These are phyloP conservation scores for Coremacera marginata DNA, from an alignment of 2,888 invertebrate genomes.

Conservation along the genomic window DNA sequence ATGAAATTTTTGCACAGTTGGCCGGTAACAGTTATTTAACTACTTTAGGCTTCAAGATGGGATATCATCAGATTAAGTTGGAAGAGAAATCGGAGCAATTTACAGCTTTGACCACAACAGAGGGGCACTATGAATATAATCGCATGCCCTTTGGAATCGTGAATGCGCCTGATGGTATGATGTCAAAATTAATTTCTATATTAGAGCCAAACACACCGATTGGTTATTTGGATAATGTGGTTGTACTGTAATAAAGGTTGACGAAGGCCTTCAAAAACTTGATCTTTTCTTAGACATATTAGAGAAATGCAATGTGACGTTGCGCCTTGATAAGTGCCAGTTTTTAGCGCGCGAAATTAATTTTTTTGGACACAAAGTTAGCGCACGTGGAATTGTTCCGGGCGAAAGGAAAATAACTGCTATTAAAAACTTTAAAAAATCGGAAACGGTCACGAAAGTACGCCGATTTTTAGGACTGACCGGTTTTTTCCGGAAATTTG, in stretches of 20 bases:
- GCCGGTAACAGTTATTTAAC: conserved; percentile 23
- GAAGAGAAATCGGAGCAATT: conserved; percentile 15
- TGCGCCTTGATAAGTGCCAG: background rate
- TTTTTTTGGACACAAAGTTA: conserved; percentile 15
- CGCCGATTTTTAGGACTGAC: conserved; percentile 24
- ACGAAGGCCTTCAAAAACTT: background rate
- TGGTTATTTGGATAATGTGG: background rate
- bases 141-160: background rate
- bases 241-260: background rate
- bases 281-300: background rate
- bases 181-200: background rate
- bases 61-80: conserved; percentile 6
- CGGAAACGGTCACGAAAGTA: conserved; percentile 5
- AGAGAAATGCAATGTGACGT: background rate
- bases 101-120: background rate
- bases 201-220: background rate
- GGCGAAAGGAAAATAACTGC: conserved; percentile 16
- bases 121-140: background rate
- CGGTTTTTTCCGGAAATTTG: conserved; percentile 26
- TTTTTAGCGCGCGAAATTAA: background rate
- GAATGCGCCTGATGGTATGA: background rate
- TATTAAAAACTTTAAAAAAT: conserved; percentile 18
- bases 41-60: conserved; percentile 1
- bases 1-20: conserved; percentile 22
- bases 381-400: background rate